Conservation (phyloP, 2,113 vertebrate species). For the mouse (Mus musculus) region DNA sequence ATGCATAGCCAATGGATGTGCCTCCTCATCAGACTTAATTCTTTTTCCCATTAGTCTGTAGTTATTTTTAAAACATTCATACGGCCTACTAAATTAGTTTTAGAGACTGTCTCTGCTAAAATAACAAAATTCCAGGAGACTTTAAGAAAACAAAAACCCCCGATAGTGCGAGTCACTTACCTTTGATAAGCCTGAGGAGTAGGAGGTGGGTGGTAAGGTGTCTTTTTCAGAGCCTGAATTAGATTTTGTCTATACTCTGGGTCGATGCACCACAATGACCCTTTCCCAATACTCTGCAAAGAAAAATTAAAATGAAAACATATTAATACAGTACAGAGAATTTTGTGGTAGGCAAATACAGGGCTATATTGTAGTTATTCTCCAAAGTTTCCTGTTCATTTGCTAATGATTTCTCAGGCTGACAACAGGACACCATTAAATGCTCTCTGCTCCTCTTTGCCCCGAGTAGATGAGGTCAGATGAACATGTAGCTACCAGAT, state of each 20-base stretch:
- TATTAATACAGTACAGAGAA: slow-evolving; percentile 54
- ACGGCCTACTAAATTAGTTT: not conserved
- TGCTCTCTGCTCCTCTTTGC: not conserved
- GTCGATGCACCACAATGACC: slow-evolving; percentile 99
- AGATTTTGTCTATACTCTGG: slow-evolving; percentile 99
- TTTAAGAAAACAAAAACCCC: slow-evolving; percentile 16
- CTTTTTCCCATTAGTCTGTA: not conserved
- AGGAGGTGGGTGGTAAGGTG: slow-evolving; percentile 97
- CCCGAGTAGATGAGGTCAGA: slow-evolving; percentile 51
- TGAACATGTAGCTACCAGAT: not conserved
- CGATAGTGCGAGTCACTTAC: slow-evolving; percentile 86
- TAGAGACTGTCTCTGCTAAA: slow-evolving; percentile 1
- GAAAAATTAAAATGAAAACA: slow-evolving; percentile 80
- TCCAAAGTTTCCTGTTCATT: slow-evolving; percentile 67
- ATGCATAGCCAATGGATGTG: fast-evolving
- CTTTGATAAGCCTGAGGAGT: slow-evolving; percentile 97
- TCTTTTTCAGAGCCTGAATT: slow-evolving; percentile 99
- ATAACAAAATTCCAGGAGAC: slow-evolving; percentile 33
- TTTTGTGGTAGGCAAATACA: slow-evolving; percentile 53
- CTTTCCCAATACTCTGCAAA: slow-evolving; percentile 98
- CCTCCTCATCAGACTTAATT: not conserved
- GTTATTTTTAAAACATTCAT: slow-evolving; percentile 32
- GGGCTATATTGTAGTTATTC: not conserved
- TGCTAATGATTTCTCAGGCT: slow-evolving; percentile 44
- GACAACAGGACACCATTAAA: slow-evolving; percentile 1